Conservation (phyloP, 2,797 vertebrate genomes). For the Paratrypauchen microcephalus region DNA sequence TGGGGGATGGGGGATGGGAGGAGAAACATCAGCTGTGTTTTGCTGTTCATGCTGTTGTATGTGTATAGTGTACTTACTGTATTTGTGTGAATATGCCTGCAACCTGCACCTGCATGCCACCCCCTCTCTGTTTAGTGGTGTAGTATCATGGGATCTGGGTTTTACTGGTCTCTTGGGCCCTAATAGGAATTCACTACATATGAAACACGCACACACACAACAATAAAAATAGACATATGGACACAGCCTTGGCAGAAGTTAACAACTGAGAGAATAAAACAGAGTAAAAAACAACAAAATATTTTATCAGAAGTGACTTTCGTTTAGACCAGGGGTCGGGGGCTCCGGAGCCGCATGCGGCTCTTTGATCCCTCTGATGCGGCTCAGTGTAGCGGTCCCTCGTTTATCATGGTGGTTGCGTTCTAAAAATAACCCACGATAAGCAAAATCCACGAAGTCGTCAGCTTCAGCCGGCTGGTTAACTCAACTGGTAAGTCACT, state of each 20-base stretch:
- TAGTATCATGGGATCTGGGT: conserved; percentile 54
- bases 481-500: too few species aligned
- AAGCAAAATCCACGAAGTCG: too few species aligned
- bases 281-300: too few species aligned
- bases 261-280: too few species aligned
- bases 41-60: conserved; percentile 20
- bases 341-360: too few species aligned
- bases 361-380: too few species aligned
- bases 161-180: conserved; percentile 47
- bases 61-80: conserved; percentile 14
- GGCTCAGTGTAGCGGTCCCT: too few species aligned
- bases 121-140: conserved; percentile 51
- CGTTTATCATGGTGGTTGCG: too few species aligned
- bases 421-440: too few species aligned
- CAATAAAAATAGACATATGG: conserved; percentile 15
- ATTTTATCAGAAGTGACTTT: too few species aligned
- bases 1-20: conserved; percentile 39
- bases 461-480: too few species aligned
- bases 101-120: conserved; percentile 66
- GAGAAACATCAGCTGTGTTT: conserved; percentile 22
- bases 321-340: too few species aligned
- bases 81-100: conserved; percentile 51
- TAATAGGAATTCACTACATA: conserved; percentile 36
- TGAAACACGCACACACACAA: not conserved
- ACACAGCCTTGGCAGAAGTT: conserved; percentile 18